Percentiles rank a stretch among this genome's conserved stretches.
These are phyloP conservation scores for Halocynthia aurantium DNA, from an alignment of 23 tunicate species.

Conservation along the genomic window DNA sequence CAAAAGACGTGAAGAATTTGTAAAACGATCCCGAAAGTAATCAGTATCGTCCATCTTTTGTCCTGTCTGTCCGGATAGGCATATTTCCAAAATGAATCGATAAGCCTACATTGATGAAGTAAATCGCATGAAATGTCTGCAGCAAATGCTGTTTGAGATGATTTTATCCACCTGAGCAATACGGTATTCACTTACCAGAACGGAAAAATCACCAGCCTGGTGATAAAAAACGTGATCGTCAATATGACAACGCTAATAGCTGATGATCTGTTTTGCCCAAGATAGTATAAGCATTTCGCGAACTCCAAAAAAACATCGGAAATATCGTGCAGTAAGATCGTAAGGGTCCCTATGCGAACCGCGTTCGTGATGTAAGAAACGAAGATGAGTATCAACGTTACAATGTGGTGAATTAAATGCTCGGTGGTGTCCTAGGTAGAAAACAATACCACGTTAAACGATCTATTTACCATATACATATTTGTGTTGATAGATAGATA, in stretches of 20 bases:
- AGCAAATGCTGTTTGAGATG: no score
- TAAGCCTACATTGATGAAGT: no score
- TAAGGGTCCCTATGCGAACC: not conserved
- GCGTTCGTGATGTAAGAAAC: slow-evolving; percentile 18
- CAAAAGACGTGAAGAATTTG: no score
- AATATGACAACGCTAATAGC: slow-evolving; percentile 8
- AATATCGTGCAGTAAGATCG: slow-evolving; percentile 13
- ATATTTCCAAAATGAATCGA: no score
- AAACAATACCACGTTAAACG: no score
- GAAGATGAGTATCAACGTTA: slow-evolving; percentile 9
- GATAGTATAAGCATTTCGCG: slow-evolving; percentile 13
- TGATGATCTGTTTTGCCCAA: not conserved
- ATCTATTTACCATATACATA: no score
- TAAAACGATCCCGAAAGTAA: no score
- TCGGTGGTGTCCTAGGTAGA: not conserved
- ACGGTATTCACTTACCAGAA: not conserved
- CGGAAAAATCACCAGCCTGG: slow-evolving; percentile 11
- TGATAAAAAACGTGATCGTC: not conserved
- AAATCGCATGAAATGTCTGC: no score
- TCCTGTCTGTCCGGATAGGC: no score
- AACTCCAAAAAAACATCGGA: slow-evolving; percentile 26
- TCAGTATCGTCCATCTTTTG: no score
- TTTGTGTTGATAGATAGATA: no score
- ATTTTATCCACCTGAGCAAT: no score
- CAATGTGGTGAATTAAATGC: slow-evolving; percentile 24